Percentiles rank a stretch among this genome's conserved stretches.
phyloP scores from a whole-genome alignment of 2,113 vertebrate species.

The Neotragus moschatus region DNA sequence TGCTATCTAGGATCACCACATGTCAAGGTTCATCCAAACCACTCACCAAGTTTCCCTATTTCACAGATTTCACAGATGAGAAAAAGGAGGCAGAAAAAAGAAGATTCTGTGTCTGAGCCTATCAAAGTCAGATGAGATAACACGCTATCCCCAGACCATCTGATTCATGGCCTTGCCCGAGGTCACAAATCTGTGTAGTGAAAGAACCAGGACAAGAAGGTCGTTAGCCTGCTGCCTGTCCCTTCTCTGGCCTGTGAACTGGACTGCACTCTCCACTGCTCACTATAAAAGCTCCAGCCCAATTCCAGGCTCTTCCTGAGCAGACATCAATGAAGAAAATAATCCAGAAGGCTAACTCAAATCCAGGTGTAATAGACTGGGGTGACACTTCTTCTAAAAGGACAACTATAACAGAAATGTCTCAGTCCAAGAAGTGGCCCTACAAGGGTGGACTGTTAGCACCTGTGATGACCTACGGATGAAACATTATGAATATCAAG shows the following conservation, averaged over 20 bases:
- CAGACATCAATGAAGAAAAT: background rate
- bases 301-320: background rate
- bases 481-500: background rate
- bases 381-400: background rate
- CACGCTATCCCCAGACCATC: background rate
- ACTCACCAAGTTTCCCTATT: background rate
- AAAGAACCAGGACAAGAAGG: background rate
- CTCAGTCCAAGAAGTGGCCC: background rate
- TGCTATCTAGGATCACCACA: background rate
- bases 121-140: background rate
- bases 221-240: background rate
- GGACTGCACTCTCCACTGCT: background rate
- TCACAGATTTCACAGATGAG: background rate
- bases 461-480: background rate
- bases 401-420: background rate
- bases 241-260: background rate
- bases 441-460: background rate
- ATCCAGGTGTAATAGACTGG: background rate
- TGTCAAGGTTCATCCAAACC: background rate
- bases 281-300: background rate
- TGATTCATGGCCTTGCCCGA: background rate
- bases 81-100: background rate
- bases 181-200: background rate
- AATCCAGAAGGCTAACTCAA: background rate
- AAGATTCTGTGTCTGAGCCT: background rate